Evolutionary conservation across 2,797 vertebrate genomes (phyloP), one percentile per base, ranked within the genome.

Genomic region (Echiichthys vipera): DNA sequence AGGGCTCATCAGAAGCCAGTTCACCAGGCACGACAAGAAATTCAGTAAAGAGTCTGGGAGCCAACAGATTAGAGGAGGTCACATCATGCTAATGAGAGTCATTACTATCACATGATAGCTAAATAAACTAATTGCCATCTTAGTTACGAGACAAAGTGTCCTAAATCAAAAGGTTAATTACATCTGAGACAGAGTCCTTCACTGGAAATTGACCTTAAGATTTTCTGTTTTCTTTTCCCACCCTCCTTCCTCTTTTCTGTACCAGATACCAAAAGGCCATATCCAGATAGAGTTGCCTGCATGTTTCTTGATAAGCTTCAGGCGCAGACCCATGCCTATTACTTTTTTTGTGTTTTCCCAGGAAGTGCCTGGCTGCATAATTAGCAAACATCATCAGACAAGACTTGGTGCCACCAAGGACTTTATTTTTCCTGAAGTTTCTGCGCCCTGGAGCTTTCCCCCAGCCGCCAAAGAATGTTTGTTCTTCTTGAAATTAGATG

Each of bases 311-410:
- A 94, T 96, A 93, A 96, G 97, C 97, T 98, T 91, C 95, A 95
- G 97, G 97, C 97, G 85, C 94, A 95, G 95, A 96, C 95, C 95
- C 86, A 80, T 91, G 95, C 93, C 95, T 94, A 96, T 97, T 96
- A 96, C 95, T 96, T 93, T 65, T 61, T 86, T 80, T 83, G 73
- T 88, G 77, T 84, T 88, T 93, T 92, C 86, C 83, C 90, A 94
- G 91, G 95, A 96, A 98, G 96, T 96, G 89, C 95, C 94, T 94
- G 95, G 90, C 95, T 94, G 93, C 95, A 95, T 98, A 99, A 98
- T 98, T 98, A 99, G 96, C 96, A 95, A 96, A 97, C 95, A 97
- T 96, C 96, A 97, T 96, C 96, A 97, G 95, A 96, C 95, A 94
- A 95, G 96, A 97, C 96, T 96, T 95, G 82, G 85, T 94, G 90